These are phyloP conservation scores for Drymodes brunneopygia DNA, from an alignment of 2,113 vertebrate species.

Conservation along the genomic window DNA sequence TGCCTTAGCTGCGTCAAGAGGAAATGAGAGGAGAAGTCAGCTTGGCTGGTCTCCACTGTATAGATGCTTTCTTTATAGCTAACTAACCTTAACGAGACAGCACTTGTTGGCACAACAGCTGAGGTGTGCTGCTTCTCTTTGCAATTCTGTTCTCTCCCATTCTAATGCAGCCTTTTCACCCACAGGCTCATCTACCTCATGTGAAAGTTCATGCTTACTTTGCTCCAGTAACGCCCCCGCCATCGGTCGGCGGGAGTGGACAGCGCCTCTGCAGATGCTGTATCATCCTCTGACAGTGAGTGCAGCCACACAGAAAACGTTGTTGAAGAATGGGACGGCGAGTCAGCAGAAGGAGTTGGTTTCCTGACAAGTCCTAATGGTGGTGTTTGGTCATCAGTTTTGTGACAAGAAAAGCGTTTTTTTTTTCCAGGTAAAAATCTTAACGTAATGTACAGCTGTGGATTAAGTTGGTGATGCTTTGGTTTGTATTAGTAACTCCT, in stretches of 20 bases:
- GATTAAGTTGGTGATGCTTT: slow-evolving; percentile 45
- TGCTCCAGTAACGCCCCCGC: slow-evolving; percentile 87
- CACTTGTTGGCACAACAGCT: neutral
- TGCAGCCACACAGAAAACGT: neutral
- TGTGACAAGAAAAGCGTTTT: slow-evolving; percentile 14
- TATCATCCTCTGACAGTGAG: slow-evolving; percentile 84
- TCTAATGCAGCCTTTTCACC: neutral
- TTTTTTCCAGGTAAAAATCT: slow-evolving; percentile 21
- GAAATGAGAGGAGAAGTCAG: neutral
- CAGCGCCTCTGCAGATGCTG: slow-evolving; percentile 91
- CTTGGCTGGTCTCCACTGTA: rapidly evolving
- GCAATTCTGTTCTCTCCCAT: rapidly evolving
- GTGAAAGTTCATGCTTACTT: slow-evolving; percentile 94
- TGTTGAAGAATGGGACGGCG: neutral
- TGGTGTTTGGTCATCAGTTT: slow-evolving; percentile 37
- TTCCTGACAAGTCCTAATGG: neutral
- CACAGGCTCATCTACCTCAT: slow-evolving; percentile 87
- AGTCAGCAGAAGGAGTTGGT: neutral
- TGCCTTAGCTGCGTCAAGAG: neutral
- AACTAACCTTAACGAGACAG: rapidly evolving
- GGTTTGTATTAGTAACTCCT: slow-evolving; percentile 39
- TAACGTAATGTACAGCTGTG: slow-evolving; percentile 29
- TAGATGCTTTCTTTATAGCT: neutral
- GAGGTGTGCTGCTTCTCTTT: neutral
- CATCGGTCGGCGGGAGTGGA: slow-evolving; percentile 85